A percentile compares a stretch with the other conserved stretches of the same genome.
These are phyloP conservation scores for Lonchura striata DNA, from an alignment of 2,113 vertebrate genomes.

Conservation along the genomic window DNA sequence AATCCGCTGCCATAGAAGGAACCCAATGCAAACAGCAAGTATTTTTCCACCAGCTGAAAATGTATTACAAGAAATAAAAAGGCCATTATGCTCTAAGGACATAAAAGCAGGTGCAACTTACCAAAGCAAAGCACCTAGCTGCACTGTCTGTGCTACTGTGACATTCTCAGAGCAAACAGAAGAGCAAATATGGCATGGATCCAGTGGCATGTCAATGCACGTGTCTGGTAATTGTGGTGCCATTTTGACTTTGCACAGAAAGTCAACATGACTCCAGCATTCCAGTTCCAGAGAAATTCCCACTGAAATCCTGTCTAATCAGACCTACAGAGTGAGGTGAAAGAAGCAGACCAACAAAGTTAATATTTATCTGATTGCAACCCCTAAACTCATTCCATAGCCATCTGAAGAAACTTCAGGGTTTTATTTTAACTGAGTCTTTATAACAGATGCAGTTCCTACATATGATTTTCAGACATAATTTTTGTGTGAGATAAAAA, in stretches of 20 bases:
- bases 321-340: background rate
- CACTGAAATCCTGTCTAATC: background rate
- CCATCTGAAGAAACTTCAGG: background rate
- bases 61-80: background rate
- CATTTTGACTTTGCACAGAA: background rate
- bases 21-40: background rate
- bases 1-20: background rate
- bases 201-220: background rate
- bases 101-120: background rate
- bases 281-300: background rate
- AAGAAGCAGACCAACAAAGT: background rate
- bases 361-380: background rate
- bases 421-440: background rate
- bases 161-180: background rate
- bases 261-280: background rate
- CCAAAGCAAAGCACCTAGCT: background rate
- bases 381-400: background rate
- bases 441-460: background rate
- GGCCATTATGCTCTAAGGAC: background rate
- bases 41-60: background rate
- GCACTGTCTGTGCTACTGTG: background rate
- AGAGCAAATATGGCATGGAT: background rate
- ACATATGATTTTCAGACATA: background rate
- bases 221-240: background rate
- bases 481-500: background rate